Base-by-base conservation (phyloP, 37 sponge, comb jelly and placozoan genomes). In the Haliclona indistincta region DNA sequence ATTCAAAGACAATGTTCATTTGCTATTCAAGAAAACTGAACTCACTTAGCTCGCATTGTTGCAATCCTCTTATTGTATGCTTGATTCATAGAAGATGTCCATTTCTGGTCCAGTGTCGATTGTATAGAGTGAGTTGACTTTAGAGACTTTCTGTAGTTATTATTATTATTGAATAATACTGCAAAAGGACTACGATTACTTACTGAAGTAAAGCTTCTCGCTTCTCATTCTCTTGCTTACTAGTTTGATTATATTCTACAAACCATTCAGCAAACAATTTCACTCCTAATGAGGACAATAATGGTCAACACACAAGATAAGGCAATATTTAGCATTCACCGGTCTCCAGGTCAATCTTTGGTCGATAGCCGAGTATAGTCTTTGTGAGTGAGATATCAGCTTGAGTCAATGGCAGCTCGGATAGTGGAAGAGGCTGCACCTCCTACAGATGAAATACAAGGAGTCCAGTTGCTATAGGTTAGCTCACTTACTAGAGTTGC, bases 211-310 rank as follows among this genome's bases (percentile, higher is more conserved):
- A 29, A 47, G 7, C 8, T 11, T 8, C 22, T 68, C 15, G 28
- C 60, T 43, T 68, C 37, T 44, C 55, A 56, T 32, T 30, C 26
- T 23, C 30, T 0, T 4, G 3, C 0, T 64, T 17, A 17, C 43
- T 72, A 41, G 23, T 13, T 0, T 17, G 17, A 3, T 42, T 30
- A 66, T 87, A 89, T 33, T 47, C 38, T 45, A 38, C 56, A 26
- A 75, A 74, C 90, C 90, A 84, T 33, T 37, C 22, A 25, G 84
- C 86, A 68, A 89, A 89, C 8, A 39, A 34, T 26, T 58, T 36
- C 28, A 89, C 19, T 1, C 90, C 87, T 54, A 43, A 6, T 30
- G 13, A 4, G 56, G 56, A 3, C 2, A 55, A 7, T 3, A 3
- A 28, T 7, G 56, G 3, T 28, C 6, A 7, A 28, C 28, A 5